These are phyloP conservation scores for Toxonevra muliebris DNA, from an alignment of 2,888 invertebrate genomes.

Conservation along the genomic window DNA sequence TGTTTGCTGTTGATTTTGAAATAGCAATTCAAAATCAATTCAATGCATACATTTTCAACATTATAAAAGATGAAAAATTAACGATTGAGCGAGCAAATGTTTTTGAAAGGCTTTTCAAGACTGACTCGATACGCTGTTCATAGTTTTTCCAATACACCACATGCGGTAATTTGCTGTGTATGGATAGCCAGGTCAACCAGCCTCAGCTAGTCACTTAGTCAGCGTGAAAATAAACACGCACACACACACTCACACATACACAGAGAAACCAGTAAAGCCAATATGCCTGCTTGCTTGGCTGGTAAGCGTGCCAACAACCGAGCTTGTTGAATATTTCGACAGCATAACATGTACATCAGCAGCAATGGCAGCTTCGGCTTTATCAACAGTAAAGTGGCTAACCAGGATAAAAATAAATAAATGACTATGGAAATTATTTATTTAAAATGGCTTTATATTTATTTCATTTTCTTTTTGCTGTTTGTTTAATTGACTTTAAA, in stretches of 20 bases:
- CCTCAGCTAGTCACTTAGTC: neutral
- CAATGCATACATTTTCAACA: neutral
- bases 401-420: no score
- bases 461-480: no score
- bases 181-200: neutral
- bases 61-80: conserved; percentile 22
- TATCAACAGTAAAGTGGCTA: no score
- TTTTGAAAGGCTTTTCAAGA: neutral
- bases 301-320: no score
- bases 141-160: neutral
- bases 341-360: no score
- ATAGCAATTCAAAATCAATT: neutral
- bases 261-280: no score
- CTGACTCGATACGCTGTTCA: neutral
- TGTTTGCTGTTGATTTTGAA: neutral
- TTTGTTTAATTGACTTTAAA: no score
- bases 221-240: neutral
- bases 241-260: neutral
- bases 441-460: no score
- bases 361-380: no score
- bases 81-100: neutral
- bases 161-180: conserved; percentile 1
- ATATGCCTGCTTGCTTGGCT: no score
- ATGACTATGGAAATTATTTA: no score
- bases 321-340: no score